phyloP scores from a whole-genome alignment of 2,888 invertebrate genomes.

The Bedellia somnulentella region DNA sequence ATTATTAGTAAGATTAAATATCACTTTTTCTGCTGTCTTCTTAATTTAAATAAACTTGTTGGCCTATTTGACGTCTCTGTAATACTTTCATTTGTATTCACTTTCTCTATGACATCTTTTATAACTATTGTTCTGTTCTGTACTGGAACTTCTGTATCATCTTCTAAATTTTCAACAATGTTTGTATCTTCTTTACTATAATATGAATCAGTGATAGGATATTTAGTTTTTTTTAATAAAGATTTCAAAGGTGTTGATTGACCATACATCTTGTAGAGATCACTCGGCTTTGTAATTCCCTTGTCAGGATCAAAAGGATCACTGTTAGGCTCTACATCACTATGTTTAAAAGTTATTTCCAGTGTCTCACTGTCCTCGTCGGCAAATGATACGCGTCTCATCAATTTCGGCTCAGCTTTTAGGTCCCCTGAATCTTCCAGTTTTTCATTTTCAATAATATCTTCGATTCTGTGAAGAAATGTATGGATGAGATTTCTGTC shows the following conservation, averaged over 20 bases:
- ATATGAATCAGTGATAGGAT: no score
- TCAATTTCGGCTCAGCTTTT: slow-evolving; percentile 9
- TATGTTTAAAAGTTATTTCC: slow-evolving; percentile 36
- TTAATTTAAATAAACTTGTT: slow-evolving; percentile 40
- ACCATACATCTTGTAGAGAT: slow-evolving; percentile 35
- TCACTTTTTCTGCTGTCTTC: slow-evolving; percentile 28
- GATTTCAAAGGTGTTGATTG: slow-evolving; percentile 26
- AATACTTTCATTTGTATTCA: slow-evolving; percentile 13
- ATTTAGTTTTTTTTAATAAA: slow-evolving; percentile 40
- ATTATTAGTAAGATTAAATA: no score
- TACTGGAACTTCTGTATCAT: neutral
- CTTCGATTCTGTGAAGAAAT: slow-evolving; percentile 31
- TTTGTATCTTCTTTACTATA: no score
- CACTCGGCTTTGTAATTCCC: slow-evolving; percentile 43
- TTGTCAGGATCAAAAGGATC: slow-evolving; percentile 21
- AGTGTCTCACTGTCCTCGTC: slow-evolving; percentile 36
- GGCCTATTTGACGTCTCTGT: slow-evolving; percentile 22
- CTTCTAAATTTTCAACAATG: no score
- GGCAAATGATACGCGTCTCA: slow-evolving; percentile 34
- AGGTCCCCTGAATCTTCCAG: slow-evolving; percentile 15
- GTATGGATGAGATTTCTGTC: no score
- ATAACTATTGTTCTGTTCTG: slow-evolving; percentile 22
- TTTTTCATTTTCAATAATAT: slow-evolving; percentile 24
- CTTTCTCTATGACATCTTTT: slow-evolving; percentile 34
- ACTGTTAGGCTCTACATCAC: slow-evolving; percentile 18